These are phyloP conservation scores for Paguma larvata DNA, from an alignment of 2,797 vertebrate genomes.

Conservation along the genomic window DNA sequence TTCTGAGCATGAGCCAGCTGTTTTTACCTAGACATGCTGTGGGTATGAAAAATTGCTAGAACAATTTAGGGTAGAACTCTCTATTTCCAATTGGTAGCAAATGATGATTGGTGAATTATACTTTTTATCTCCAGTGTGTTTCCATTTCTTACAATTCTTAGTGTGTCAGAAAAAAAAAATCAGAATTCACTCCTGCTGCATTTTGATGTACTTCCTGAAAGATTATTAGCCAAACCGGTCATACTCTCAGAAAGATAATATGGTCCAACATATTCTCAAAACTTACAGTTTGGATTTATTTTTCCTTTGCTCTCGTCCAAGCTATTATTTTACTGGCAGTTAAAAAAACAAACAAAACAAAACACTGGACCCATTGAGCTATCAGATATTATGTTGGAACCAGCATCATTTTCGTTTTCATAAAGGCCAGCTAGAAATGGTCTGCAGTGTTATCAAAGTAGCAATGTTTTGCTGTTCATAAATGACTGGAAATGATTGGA, in stretches of 20 bases:
- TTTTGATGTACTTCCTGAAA: conserved; percentile 60
- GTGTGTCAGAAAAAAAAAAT: conserved; percentile 36
- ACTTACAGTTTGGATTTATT: conserved; percentile 65
- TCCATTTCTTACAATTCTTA: conserved; percentile 58
- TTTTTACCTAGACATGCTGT: conserved; percentile 62
- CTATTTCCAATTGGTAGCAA: conserved; percentile 32
- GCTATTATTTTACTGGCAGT: conserved; percentile 66
- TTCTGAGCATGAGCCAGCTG: conserved; percentile 47
- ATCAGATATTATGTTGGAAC: conserved; percentile 68
- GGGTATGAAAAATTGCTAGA: conserved; percentile 69
- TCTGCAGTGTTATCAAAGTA: conserved; percentile 70
- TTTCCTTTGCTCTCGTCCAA: conserved; percentile 72
- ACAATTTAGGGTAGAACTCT: conserved; percentile 67
- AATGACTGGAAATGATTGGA: conserved; percentile 57
- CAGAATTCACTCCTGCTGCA: conserved; percentile 15
- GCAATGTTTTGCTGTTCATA: conserved; percentile 64
- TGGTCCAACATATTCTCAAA: conserved; percentile 57
- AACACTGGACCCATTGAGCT: conserved; percentile 19
- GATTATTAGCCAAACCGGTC: conserved; percentile 56
- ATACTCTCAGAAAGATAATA: not conserved
- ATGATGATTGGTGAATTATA: conserved; percentile 22
- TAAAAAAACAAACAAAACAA: not conserved
- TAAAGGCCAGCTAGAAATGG: conserved; percentile 62
- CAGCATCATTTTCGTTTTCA: not conserved
- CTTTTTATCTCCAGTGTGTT: conserved; percentile 28